Evolutionary conservation across 2,113 vertebrate genomes (phyloP), one percentile per base, ranked within the genome.

Genomic region (Chunga burmeisteri): DNA sequence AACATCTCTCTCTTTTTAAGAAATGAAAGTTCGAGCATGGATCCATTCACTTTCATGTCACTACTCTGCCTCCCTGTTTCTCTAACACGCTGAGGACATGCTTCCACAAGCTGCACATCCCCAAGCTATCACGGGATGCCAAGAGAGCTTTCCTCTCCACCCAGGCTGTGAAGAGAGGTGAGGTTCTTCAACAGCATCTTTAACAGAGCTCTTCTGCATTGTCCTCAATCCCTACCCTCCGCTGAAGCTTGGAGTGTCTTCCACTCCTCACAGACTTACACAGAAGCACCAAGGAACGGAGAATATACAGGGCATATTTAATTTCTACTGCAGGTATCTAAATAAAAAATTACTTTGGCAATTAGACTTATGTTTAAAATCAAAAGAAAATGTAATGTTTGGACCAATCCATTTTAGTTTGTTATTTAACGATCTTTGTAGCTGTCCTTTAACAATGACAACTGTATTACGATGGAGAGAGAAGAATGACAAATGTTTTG

Each of bases 331-430:
- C 34, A 82, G 52, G 21, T 91, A 72, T 65, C 16, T 42, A 26
- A 55, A 77, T 86, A 7, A 14, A 38, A 81, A 94, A 82, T 38
- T 67, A 81, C 32, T 81, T 88, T 93, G 29, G 42, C 78, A 95
- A 94, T 89, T 96, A 92, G 63, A 66, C 29, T 20, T 67, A 49
- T 26, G 91, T 90, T 96, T 88, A 87, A 91, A 93, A 78, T 6
- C 5, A 80, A 91, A 62, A 86, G 40, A 90, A 97, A 94, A 53
- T 30, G 6, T 20, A 44, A 91, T 61, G 44, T 94, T 89, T 40
- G 4, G 9, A 10, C 14, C 1, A 2, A 58, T 30, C 7, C 15
- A 62, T 62, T 94, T 72, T 23, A n/a, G 14, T 36, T 83, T 22
- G 2, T 47, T 68, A 30, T 78, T 81, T 92, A 90, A 94, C 9